These are phyloP conservation scores for Papilio aristodemus DNA, from an alignment of 1,140 invertebrate species.

Conservation along the genomic window DNA sequence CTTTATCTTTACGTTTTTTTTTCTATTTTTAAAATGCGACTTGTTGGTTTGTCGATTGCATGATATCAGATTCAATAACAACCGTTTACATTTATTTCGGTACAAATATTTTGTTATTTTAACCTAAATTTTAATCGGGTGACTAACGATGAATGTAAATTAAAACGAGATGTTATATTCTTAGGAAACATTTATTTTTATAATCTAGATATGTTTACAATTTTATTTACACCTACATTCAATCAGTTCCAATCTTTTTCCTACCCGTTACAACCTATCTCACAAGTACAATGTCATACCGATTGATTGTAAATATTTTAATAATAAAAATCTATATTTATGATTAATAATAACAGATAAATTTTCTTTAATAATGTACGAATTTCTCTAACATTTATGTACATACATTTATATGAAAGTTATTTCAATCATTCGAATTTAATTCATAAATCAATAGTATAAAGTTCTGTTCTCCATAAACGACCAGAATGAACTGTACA, in stretches of 20 bases:
- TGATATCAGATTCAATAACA: no score
- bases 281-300: constrained; percentile 15
- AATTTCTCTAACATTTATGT: constrained; percentile 25
- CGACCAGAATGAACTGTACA: not conserved
- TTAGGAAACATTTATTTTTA: constrained; percentile 61
- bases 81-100: no score
- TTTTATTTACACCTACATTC: constrained; percentile 74
- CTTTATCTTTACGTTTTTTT: no score
- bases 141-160: constrained; percentile 42
- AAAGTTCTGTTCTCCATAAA: constrained; percentile 4
- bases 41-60: no score
- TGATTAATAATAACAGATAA: constrained; percentile 19
- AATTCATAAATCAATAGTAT: not conserved
- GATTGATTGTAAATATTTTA: constrained; percentile 19
- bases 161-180: constrained; percentile 41
- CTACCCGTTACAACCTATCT: constrained; percentile 36
- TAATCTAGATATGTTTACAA: constrained; percentile 55
- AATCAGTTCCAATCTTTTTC: constrained; percentile 72
- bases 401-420: constrained; percentile 11
- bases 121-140: constrained; percentile 4
- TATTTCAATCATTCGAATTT: not conserved
- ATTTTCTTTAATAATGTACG: constrained; percentile 19
- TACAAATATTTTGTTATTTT: not conserved
- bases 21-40: no score
- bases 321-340: not conserved